These are phyloP conservation scores for Apocrypta bakeri DNA, from an alignment of 1,140 invertebrate genomes.

Conservation along the genomic window DNA sequence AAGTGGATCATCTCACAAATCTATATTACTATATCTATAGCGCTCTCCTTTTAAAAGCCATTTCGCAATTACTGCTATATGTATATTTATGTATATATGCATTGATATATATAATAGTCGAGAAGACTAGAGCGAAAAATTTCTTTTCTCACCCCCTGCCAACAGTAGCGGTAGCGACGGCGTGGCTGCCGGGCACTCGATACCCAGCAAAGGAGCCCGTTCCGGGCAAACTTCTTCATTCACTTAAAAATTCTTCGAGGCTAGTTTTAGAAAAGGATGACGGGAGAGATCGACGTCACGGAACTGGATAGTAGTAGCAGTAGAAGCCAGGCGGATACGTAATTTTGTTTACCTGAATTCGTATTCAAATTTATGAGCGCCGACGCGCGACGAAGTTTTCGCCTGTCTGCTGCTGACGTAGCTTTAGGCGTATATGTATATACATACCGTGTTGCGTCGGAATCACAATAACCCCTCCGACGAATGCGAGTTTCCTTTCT, in stretches of 20 bases:
- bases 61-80: conserved; percentile 40
- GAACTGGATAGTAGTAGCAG: neutral
- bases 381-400: conserved; percentile 28
- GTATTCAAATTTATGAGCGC: conserved; percentile 51
- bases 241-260: conserved; percentile 48
- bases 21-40: too few species aligned
- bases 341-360: conserved; percentile 52
- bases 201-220: neutral
- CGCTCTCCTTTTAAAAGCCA: neutral
- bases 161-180: too few species aligned
- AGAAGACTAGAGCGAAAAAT: conserved; percentile 8
- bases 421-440: too few species aligned
- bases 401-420: neutral
- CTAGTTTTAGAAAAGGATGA: conserved; percentile 1
- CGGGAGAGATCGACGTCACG: conserved; percentile 13
- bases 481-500: conserved; percentile 36
- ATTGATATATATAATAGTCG: too few species aligned
- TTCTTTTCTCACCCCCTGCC: neutral
- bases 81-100: too few species aligned
- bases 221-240: conserved; percentile 34
- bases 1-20: too few species aligned
- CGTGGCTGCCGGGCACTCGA: conserved; percentile 14
- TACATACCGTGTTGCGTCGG: neutral
- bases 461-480: conserved; percentile 41
- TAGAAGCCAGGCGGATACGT: conserved; percentile 38